Conservation (phyloP, 2,888 invertebrate species). For the Sphaerophoria rueppellii region DNA sequence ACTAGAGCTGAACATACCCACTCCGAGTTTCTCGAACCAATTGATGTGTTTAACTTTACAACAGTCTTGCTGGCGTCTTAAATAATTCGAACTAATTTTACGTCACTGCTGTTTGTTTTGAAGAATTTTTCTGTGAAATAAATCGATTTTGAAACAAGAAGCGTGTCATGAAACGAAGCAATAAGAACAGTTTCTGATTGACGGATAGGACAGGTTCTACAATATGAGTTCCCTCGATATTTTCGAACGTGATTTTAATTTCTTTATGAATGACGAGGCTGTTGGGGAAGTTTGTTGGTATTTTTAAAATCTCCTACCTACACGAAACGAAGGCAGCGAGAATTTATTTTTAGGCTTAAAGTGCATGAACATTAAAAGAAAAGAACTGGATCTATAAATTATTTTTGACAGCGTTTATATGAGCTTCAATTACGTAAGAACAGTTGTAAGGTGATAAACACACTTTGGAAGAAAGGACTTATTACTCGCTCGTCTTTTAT, state of each 20-base stretch:
- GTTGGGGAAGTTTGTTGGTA: neutral
- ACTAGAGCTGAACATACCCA: conserved; percentile 39
- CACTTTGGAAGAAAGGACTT: neutral
- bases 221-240: conserved; percentile 14
- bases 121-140: conserved; percentile 29
- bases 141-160: conserved; percentile 46
- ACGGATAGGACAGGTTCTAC: conserved; percentile 23
- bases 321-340: neutral
- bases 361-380: neutral
- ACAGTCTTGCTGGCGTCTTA: conserved; percentile 38
- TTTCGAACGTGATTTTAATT: conserved; percentile 14
- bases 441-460: neutral
- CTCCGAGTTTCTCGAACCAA: conserved; percentile 14
- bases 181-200: conserved; percentile 45
- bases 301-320: conserved; percentile 15
- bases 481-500: conserved; percentile 3
- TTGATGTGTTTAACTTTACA: conserved; percentile 19
- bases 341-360: conserved; percentile 1
- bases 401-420: too few species aligned
- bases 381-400: neutral
- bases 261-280: neutral
- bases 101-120: conserved; percentile 34
- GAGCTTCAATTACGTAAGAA: neutral
- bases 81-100: conserved; percentile 64
- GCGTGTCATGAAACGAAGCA: conserved; percentile 16